A percentile compares a stretch with the other conserved stretches of the same genome.
Conservation (phyloP, 2,113 vertebrate genomes). For the Zapus hudsonius region DNA sequence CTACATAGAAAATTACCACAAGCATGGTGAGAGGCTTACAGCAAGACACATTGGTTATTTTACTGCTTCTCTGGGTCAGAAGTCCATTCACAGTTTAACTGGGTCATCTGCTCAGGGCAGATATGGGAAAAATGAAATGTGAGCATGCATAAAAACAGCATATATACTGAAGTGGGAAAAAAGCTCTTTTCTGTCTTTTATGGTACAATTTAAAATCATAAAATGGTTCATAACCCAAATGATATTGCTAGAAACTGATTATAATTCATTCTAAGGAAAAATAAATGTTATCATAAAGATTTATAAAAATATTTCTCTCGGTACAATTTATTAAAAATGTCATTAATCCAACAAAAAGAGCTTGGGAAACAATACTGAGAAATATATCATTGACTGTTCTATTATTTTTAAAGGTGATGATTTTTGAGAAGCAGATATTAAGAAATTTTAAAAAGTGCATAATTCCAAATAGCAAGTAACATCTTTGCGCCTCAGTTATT, state of each 20-base stretch:
- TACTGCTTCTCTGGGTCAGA: neutral
- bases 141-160: neutral
- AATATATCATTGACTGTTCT: too few relatives aligned
- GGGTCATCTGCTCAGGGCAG: neutral
- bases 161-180: rapidly evolving
- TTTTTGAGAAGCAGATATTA: too few relatives aligned
- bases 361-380: too few relatives aligned
- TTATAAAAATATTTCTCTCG: neutral
- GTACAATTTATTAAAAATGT: neutral
- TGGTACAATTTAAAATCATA: neutral
- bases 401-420: too few relatives aligned
- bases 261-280: neutral
- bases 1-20: neutral
- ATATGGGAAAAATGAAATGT: neutral
- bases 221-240: neutral
- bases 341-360: too few relatives aligned
- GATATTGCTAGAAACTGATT: neutral
- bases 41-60: neutral
- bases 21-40: neutral
- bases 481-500: too few relatives aligned
- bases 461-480: too few relatives aligned
- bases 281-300: neutral
- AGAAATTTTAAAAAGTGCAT: too few relatives aligned
- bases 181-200: neutral
- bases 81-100: neutral